These are phyloP conservation scores for Synanthedon formicaeformis DNA, from an alignment of 2,888 invertebrate species.

Conservation along the genomic window DNA sequence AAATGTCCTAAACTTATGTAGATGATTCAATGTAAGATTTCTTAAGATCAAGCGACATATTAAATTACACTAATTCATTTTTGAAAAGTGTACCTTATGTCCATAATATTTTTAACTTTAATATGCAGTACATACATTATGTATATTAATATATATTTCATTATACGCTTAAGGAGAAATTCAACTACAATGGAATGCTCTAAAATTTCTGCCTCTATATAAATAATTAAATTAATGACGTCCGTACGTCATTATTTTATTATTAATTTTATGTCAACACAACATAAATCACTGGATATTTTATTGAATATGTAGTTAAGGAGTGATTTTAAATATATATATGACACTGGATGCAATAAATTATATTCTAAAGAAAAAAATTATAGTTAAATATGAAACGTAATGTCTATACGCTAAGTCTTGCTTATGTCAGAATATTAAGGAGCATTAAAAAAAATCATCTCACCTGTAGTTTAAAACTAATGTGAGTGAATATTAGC, in stretches of 20 bases:
- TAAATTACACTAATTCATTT: conserved; percentile 31
- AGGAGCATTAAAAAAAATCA: background rate
- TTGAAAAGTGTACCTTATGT: conserved; percentile 25
- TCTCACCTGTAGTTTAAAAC: too few species aligned
- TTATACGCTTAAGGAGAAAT: conserved; percentile 22
- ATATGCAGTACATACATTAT: background rate
- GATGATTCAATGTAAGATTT: conserved; percentile 26
- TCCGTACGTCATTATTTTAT: conserved; percentile 15
- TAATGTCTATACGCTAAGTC: background rate
- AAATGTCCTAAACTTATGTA: conserved; percentile 19
- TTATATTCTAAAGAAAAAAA: background rate
- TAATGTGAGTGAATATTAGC: too few species aligned
- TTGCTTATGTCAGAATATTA: background rate
- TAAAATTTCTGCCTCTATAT: conserved; percentile 32
- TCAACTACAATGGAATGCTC: conserved; percentile 52
- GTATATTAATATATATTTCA: conserved; percentile 8
- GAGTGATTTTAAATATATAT: background rate
- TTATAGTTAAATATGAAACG: background rate
- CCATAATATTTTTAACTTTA: background rate
- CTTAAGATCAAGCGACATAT: conserved; percentile 34
- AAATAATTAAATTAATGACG: conserved; percentile 11
- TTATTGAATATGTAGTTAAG: conserved; percentile 3
- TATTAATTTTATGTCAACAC: conserved; percentile 36
- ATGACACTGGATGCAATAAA: background rate
- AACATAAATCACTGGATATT: conserved; percentile 32